These are phyloP conservation scores for Trachelipus rathkii DNA, from an alignment of 1,140 invertebrate species.

Conservation along the genomic window DNA sequence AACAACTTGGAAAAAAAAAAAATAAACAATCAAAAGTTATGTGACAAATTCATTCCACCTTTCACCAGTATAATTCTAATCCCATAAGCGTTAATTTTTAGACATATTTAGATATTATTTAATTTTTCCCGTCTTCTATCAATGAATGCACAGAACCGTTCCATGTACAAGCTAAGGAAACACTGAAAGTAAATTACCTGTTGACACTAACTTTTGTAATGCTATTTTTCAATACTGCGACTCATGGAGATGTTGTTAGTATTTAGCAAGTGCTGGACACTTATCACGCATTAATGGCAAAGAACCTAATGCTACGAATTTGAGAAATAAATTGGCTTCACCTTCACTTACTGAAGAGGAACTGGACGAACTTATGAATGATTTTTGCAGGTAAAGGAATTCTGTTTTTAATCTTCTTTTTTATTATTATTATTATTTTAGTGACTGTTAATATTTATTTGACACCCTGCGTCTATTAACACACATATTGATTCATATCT, in stretches of 20 bases:
- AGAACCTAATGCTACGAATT: not conserved
- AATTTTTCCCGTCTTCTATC: conserved; percentile 46
- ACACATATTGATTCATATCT: no score
- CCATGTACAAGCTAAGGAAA: conserved; percentile 64
- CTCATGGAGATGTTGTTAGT: conserved; percentile 67
- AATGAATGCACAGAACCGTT: conserved; percentile 59
- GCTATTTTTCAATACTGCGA: conserved; percentile 62
- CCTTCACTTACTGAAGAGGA: conserved; percentile 21
- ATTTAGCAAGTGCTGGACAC: conserved; percentile 58
- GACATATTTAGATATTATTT: no score
- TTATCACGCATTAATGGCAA: conserved; percentile 4
- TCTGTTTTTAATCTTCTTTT: no score
- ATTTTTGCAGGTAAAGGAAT: conserved; percentile 51
- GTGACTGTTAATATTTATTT: no score
- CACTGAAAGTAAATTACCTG: conserved; percentile 65
- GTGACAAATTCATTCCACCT: no score
- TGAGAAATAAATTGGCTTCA: conserved; percentile 2
- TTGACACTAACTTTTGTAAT: conserved; percentile 60
- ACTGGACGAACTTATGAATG: conserved; percentile 18
- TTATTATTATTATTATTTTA: no score
- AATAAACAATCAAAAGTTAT: no score
- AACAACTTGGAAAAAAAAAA: no score
- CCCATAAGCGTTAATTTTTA: no score
- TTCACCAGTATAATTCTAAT: no score
- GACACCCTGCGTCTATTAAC: no score